Base-by-base conservation (phyloP, 2,113 vertebrate species). In the Diadophis punctatus region DNA sequence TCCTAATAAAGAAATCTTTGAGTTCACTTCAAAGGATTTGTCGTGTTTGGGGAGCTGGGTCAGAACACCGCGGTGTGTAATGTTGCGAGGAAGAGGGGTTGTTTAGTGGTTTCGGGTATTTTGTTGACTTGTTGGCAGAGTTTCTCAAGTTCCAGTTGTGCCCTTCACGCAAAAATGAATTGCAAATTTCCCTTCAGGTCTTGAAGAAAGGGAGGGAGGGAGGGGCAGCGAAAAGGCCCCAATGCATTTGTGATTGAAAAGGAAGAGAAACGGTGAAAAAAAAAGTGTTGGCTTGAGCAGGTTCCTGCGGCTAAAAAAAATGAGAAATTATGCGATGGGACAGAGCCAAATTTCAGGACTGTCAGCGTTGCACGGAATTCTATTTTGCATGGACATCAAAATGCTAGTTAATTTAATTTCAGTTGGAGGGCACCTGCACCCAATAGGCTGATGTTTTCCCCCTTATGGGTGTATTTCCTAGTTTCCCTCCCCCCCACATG, bases 221-320 rank as follows among this genome's bases (percentile, higher is more conserved):
- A 96, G 94, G 95, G 95, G 11, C 95, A 96, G 96, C 96, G 95
- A 97, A 96, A 96, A 96, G 51, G 95, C 11, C 95, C 91, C 94
- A 90, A 93, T 90, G 90, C 95, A 94, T 96, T 90, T 22, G 14
- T 39, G 89, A 68, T 84, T 92, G 93, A 90, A 95, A 93, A 95
- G 94, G 95, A 96, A 6, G 92, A 94, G 94, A 92, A 94, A 52
- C 9, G 1, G 4, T 48, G 3, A n/a, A n/a, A n/a, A 10, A 16
- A 51, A 27, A 90, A 96, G 84, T 92, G 87, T 52, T 53, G 43
- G 4, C 11, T 68, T 68, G 30, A n/a, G 60, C 60, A n/a, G 30
- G 4, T 27, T n/a, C 30, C 30, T 68, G 60, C 60, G 1, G 60
- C 60, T n/a, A 2, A 63, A 68, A 14, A 25, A 58, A 63, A 60